Conservation (phyloP, 2,797 vertebrate genomes). For the Ciconia nigra region DNA sequence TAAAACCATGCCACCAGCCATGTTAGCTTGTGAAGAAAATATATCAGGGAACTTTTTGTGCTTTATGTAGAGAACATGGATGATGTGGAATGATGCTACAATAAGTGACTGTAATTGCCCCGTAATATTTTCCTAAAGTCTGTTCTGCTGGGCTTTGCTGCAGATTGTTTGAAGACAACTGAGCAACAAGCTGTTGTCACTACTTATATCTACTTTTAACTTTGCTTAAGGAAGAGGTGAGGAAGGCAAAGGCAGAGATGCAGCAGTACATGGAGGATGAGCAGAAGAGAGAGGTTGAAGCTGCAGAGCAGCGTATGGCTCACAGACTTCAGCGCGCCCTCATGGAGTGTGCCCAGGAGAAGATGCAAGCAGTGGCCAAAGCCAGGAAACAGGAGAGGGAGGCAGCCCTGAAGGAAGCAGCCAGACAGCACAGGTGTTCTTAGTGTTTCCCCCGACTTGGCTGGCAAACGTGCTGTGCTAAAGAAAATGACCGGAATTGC, state of each 20-base stretch:
- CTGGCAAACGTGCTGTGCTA: background rate
- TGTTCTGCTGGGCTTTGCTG: background rate
- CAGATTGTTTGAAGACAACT: background rate
- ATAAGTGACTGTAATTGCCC: background rate
- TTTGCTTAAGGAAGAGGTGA: constrained; percentile 50
- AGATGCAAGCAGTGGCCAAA: constrained; percentile 31
- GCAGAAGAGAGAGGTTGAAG: constrained; percentile 48
- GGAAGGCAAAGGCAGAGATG: constrained; percentile 35
- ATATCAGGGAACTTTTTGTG: background rate
- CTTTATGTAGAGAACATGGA: background rate
- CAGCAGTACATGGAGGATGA: constrained; percentile 34
- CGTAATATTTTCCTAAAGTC: background rate
- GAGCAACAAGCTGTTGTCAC: background rate
- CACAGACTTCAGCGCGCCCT: constrained; percentile 62
- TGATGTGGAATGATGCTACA: background rate
- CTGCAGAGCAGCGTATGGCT: constrained; percentile 61
- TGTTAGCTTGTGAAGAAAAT: background rate
- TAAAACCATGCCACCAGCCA: background rate
- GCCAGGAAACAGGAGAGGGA: constrained; percentile 55
- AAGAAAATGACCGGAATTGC: background rate
- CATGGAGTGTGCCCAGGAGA: constrained; percentile 57
- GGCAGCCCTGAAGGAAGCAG: background rate
- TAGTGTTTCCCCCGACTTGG: background rate
- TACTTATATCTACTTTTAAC: background rate
- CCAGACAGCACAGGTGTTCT: constrained; percentile 43